Conservation (phyloP, 35 echinoderm and acorn worm genomes). For the Strongylocentrotus purpuratus region DNA sequence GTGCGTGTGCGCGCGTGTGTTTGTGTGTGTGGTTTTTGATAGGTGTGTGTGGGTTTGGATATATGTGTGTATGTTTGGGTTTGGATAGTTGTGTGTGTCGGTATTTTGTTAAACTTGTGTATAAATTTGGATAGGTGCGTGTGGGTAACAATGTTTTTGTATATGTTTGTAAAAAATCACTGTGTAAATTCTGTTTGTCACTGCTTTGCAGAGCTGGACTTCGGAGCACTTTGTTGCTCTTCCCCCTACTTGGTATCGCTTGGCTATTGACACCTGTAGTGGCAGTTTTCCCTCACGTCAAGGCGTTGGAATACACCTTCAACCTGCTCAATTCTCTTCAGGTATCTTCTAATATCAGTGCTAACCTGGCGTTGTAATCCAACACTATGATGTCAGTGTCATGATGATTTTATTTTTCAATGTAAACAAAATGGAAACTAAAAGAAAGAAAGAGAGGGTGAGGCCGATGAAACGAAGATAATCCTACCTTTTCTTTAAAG, state of each 20-base stretch:
- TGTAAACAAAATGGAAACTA: neutral
- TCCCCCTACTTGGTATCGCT: conserved; percentile 55
- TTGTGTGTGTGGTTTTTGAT: too few relatives aligned
- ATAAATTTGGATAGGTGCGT: too few relatives aligned
- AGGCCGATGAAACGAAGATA: neutral
- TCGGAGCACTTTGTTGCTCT: conserved; percentile 47
- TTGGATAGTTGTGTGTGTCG: too few relatives aligned
- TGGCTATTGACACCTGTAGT: conserved; percentile 38
- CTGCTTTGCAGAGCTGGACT: conserved; percentile 35
- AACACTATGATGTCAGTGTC: neutral
- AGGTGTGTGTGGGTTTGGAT: too few relatives aligned
- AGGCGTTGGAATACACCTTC: neutral
- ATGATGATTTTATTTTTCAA: neutral
- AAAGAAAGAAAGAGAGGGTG: too few relatives aligned
- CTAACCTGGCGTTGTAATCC: neutral
- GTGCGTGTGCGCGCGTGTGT: too few relatives aligned
- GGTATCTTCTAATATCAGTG: neutral
- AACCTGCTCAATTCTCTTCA: neutral
- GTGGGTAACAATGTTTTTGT: too few relatives aligned
- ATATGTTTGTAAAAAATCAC: too few relatives aligned
- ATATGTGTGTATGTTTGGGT: too few relatives aligned
- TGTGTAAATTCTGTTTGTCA: neutral
- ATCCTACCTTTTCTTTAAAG: neutral
- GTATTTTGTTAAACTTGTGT: too few relatives aligned
- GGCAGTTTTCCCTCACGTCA: neutral